phyloP scores from a whole-genome alignment of 2,888 invertebrate species.

The Mimas tiliae region DNA sequence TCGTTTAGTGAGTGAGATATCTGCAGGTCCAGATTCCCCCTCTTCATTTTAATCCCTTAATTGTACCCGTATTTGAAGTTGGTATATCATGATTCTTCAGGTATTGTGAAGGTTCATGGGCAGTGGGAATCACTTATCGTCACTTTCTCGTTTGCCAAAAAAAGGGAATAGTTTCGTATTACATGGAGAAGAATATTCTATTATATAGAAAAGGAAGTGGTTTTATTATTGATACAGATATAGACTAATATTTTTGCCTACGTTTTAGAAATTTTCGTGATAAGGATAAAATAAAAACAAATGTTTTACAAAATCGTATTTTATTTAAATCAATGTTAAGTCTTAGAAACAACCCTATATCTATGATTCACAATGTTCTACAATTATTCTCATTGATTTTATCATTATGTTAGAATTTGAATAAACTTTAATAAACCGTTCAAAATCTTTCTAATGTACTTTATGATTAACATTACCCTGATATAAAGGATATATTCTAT shows the following conservation, averaged over 20 bases:
- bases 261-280: not conserved
- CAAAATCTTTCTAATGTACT: conserved; percentile 6
- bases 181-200: too few species aligned
- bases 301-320: conserved; percentile 51
- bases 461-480: conserved; percentile 63
- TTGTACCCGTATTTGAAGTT: too few species aligned
- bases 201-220: too few species aligned
- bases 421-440: conserved; percentile 25
- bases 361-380: conserved; percentile 25
- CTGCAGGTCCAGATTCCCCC: too few species aligned
- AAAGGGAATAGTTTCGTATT: too few species aligned
- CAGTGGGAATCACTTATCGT: too few species aligned
- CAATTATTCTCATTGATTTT: conserved; percentile 23
- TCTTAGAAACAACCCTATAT: conserved; percentile 54
- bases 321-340: conserved; percentile 65
- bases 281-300: conserved; percentile 31
- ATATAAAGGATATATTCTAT: conserved; percentile 61
- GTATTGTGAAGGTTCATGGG: too few species aligned
- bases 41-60: too few species aligned
- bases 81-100: too few species aligned
- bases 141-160: too few species aligned
- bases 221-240: not conserved
- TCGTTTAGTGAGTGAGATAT: too few species aligned
- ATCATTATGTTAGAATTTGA: conserved; percentile 18
- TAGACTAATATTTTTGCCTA: not conserved